Evolutionary conservation across 2,113 vertebrate species (phyloP).

Genomic region (Amphilophus citrinellus): DNA sequence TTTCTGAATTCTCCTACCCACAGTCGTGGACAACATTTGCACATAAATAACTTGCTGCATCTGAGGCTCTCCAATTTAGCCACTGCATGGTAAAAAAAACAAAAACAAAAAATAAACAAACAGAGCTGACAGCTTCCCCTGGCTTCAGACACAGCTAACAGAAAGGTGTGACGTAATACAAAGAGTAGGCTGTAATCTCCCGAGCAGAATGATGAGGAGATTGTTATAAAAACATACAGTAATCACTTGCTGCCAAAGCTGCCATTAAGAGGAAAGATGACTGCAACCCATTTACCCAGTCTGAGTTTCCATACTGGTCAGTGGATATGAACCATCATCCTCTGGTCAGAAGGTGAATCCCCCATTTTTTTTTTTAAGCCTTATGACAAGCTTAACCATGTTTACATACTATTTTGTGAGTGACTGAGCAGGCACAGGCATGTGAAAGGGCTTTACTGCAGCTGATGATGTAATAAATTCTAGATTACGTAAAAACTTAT

Average conservation of each 20-base stretch:
- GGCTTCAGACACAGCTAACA: not conserved
- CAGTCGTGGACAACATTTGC: not conserved
- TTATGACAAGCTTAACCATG: not conserved
- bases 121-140: not conserved
- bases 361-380: not conserved
- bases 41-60: not conserved
- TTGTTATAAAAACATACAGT: not conserved
- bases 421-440: not conserved
- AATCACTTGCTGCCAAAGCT: not conserved
- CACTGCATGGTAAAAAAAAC: not conserved
- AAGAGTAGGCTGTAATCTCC: not conserved
- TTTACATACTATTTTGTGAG: not conserved
- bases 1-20: not conserved
- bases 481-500: slow-evolving; percentile 21
- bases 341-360: not conserved
- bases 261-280: too few relatives aligned
- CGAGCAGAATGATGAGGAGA: not conserved
- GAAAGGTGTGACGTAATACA: not conserved
- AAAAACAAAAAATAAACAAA: not conserved
- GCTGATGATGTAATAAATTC: slow-evolving; percentile 35
- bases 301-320: not conserved
- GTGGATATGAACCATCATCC: not conserved
- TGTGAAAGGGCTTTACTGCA: not conserved
- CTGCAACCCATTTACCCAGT: not conserved
- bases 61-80: not conserved